These are phyloP conservation scores for Myotis daubentonii DNA, from an alignment of 2,797 vertebrate species.

Conservation along the genomic window DNA sequence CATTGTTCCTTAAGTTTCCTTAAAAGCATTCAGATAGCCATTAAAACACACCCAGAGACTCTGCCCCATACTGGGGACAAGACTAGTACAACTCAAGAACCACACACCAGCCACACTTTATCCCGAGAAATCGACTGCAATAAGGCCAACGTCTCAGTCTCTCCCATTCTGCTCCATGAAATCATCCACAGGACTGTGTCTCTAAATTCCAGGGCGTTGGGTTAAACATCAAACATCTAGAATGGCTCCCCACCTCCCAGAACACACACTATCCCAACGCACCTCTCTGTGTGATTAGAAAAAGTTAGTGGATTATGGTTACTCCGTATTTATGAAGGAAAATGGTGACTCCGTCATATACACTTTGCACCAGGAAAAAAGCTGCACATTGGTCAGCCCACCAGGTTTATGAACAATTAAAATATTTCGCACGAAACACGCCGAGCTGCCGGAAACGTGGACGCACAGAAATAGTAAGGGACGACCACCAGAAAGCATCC, in stretches of 20 bases:
- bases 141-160: conserved; percentile 35
- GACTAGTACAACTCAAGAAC: not conserved
- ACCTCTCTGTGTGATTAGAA: conserved; percentile 24
- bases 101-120: conserved; percentile 15
- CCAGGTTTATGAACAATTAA: conserved; percentile 34
- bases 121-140: not conserved
- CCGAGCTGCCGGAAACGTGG: not conserved
- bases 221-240: conserved; percentile 33
- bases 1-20: conserved; percentile 64
- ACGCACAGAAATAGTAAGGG: not conserved
- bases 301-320: not conserved
- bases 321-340: conserved; percentile 30
- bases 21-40: conserved; percentile 56
- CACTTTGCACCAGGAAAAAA: conserved; percentile 27
- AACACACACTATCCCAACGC: not conserved
- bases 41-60: conserved; percentile 59
- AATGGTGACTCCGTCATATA: conserved; percentile 5
- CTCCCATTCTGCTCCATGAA: not conserved
- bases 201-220: conserved; percentile 29
- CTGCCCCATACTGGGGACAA: conserved; percentile 43
- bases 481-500: conserved; percentile 14
- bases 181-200: not conserved
- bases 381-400: not conserved
- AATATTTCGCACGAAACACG: conserved; percentile 59
- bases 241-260: not conserved